A percentile compares a stretch with the other conserved stretches of the same genome.
phyloP scores from a whole-genome alignment of 1,140 invertebrate genomes.

The Polypedilum pembai region DNA sequence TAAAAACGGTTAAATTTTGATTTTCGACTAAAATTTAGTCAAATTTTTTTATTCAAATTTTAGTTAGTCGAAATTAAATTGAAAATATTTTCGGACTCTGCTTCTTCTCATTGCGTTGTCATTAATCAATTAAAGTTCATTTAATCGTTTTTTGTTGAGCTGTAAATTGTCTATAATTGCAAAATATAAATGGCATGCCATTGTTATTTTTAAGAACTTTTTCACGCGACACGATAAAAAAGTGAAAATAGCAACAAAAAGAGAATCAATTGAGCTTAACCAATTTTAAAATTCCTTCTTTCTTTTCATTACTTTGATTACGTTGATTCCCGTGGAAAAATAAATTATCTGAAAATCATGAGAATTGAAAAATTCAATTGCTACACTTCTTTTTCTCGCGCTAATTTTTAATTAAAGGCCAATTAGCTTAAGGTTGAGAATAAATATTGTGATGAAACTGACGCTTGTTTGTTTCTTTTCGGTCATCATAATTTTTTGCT shows the following conservation, averaged over 20 bases:
- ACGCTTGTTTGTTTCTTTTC: neutral
- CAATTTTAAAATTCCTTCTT: neutral
- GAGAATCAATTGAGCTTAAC: neutral
- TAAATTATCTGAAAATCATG: neutral
- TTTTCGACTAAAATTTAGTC: no score
- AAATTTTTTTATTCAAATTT: no score
- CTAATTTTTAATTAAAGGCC: slow-evolving; percentile 15
- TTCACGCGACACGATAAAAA: neutral
- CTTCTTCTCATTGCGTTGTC: neutral
- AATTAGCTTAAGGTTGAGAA: neutral
- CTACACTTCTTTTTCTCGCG: neutral
- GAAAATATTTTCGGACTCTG: no score
- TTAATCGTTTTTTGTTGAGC: neutral
- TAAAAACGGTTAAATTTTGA: no score
- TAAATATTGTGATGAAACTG: neutral
- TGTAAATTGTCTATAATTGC: slow-evolving; percentile 9
- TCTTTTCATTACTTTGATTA: neutral
- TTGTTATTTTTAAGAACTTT: slow-evolving; percentile 1
- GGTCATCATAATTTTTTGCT: neutral
- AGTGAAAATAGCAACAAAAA: neutral
- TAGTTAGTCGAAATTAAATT: no score
- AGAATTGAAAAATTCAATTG: slow-evolving; percentile 24
- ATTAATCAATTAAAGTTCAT: slow-evolving; percentile 27
- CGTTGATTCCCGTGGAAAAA: neutral
- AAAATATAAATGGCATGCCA: neutral